These are phyloP conservation scores for Strigamia transsilvanica DNA, from an alignment of 2,888 invertebrate genomes.

Conservation along the genomic window DNA sequence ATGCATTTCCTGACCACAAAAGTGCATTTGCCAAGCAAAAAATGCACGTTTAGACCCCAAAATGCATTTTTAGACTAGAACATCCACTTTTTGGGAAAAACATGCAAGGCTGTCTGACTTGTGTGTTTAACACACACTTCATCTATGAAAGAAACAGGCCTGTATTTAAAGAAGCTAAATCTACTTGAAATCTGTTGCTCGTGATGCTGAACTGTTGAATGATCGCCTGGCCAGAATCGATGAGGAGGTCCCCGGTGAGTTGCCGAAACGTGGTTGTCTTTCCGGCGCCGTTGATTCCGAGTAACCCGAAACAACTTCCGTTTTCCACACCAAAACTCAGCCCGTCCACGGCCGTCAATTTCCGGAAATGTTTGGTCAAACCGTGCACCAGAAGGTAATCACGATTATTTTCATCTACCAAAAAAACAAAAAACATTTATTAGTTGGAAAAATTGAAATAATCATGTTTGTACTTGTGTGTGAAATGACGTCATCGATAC, in stretches of 20 bases:
- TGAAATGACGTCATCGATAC: neutral
- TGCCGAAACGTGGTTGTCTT: conserved; percentile 70
- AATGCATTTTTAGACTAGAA: too few relatives aligned
- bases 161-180: too few relatives aligned
- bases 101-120: too few relatives aligned
- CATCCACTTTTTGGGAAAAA: too few relatives aligned
- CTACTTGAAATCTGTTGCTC: neutral
- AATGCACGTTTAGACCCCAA: too few relatives aligned
- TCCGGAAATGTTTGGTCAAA: conserved; percentile 71
- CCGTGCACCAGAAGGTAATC: conserved; percentile 70
- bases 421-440: too few relatives aligned
- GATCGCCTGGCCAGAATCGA: conserved; percentile 64
- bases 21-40: too few relatives aligned
- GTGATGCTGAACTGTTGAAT: conserved; percentile 61
- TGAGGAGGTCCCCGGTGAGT: conserved; percentile 67
- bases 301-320: conserved; percentile 64
- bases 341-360: neutral
- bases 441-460: too few relatives aligned
- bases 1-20: too few relatives aligned
- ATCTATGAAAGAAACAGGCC: too few relatives aligned
- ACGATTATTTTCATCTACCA: neutral
- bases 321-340: neutral
- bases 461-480: too few relatives aligned
- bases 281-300: conserved; percentile 69
- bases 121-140: too few relatives aligned